Evolutionary conservation across 2,888 invertebrate genomes (phyloP), one percentile per base, ranked within the genome.

Genomic region (Chymomyza amoena): DNA sequence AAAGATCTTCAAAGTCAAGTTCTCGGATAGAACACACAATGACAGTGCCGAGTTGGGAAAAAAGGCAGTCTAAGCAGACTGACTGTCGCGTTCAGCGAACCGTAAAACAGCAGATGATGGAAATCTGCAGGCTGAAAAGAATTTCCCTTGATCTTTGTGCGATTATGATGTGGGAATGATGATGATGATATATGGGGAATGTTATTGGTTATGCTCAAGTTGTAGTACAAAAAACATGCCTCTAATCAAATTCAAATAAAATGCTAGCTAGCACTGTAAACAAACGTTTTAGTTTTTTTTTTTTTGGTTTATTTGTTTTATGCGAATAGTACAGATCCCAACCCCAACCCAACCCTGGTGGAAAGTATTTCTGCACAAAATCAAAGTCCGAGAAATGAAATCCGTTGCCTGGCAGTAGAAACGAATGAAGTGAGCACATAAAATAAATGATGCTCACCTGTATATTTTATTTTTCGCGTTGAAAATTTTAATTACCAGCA

Each of bases 391-490:
- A n/a, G n/a, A n/a, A n/a, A n/a, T n/a, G n/a, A n/a, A n/a, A n/a
- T n/a, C n/a, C 13, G 39, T 13, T 45, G 39, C 39, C 39, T 10
- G 39, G 6, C 4, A 2, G 39, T 45, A 45, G 39, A 56, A 32
- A 39, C 64, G 56, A 70, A 63, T 61, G 72, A 61, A 61, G 10
- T 57, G 61, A 62, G 80, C 71, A 73, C 69, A 78, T 78, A 32
- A 83, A 83, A 83, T 83, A 72, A 86, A 86, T 88, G 81, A 75
- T 74, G 69, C 75, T 88, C 81, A 88, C 84, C 88, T 88, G 54
- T 28, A 65, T 63, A 77, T 68, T 84, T 77, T 76, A 80, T 69
- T 74, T 87, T 72, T 66, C 71, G 66, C 74, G 70, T 70, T 79
- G 69, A 84, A 69, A 68, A 61, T 73, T 72, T 86, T 88, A 83